These are phyloP conservation scores for Monoplex corrugatus DNA, from an alignment of 2,888 invertebrate species.

Conservation along the genomic window DNA sequence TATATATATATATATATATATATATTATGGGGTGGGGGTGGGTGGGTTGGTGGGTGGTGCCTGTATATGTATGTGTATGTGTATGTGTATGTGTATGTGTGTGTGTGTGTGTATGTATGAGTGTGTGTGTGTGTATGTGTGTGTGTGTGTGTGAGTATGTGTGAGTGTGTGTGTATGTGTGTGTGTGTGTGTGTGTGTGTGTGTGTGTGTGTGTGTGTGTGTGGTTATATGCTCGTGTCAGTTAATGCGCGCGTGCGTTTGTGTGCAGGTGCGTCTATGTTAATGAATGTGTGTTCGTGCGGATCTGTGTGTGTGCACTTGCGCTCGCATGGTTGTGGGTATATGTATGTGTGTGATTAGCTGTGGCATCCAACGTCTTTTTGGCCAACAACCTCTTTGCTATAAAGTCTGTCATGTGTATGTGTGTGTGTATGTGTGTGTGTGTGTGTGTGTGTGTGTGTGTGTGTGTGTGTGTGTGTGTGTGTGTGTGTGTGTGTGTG, in stretches of 20 bases:
- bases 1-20: neutral
- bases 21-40: too few species aligned
- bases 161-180: neutral
- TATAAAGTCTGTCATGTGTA: neutral
- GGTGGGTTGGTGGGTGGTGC: too few species aligned
- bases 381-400: neutral
- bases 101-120: too few species aligned
- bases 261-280: neutral
- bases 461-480: conserved; percentile 18
- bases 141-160: neutral
- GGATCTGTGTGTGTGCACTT: neutral
- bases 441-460: conserved; percentile 15
- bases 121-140: neutral
- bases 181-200: neutral
- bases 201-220: neutral
- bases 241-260: neutral
- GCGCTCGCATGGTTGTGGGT: neutral
- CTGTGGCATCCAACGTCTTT: too few species aligned
- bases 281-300: neutral
- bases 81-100: neutral
- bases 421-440: conserved; percentile 6
- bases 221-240: neutral
- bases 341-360: conserved; percentile 19
- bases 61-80: neutral
- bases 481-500: neutral